Evolutionary conservation across 2,797 vertebrate genomes (phyloP).

Genomic region (Chromobotia macracanthus): DNA sequence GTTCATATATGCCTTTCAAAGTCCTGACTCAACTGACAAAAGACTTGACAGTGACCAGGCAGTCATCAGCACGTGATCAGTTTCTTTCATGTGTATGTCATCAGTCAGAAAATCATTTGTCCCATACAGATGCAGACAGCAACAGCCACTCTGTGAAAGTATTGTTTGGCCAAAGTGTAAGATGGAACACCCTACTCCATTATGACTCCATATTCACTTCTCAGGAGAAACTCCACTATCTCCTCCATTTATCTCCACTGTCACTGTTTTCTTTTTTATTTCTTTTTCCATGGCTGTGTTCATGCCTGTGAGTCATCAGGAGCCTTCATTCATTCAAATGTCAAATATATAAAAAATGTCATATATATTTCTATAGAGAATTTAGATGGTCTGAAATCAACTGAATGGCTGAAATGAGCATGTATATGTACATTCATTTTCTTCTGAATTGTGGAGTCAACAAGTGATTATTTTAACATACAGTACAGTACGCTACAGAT

Average conservation of each 20-base stretch:
- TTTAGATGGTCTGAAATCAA: conserved; percentile 2
- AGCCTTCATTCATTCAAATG: conserved; percentile 47
- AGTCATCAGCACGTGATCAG: conserved; percentile 4
- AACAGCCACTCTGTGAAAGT: conserved; percentile 59
- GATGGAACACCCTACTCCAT: conserved; percentile 54
- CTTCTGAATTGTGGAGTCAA: no score
- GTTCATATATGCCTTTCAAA: neutral
- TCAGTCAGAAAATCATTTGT: conserved; percentile 58
- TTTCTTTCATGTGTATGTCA: conserved; percentile 42
- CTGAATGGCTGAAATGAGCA: no score
- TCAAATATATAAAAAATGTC: conserved; percentile 6
- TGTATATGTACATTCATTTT: no score
- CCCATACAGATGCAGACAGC: conserved; percentile 41
- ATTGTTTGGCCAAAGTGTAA: conserved; percentile 62
- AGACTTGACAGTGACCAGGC: neutral
- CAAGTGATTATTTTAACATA: no score
- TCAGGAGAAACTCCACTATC: conserved; percentile 55
- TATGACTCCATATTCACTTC: conserved; percentile 43
- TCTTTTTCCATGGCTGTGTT: conserved; percentile 46
- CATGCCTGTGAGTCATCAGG: conserved; percentile 22
- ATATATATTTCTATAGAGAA: conserved; percentile 34
- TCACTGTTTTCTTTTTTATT: conserved; percentile 38
- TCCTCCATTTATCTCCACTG: conserved; percentile 47
- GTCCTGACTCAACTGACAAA: neutral
- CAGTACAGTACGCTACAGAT: no score